Evolutionary conservation across 2,113 vertebrate genomes (phyloP).

Genomic region (Psilopsiagon aurifrons): DNA sequence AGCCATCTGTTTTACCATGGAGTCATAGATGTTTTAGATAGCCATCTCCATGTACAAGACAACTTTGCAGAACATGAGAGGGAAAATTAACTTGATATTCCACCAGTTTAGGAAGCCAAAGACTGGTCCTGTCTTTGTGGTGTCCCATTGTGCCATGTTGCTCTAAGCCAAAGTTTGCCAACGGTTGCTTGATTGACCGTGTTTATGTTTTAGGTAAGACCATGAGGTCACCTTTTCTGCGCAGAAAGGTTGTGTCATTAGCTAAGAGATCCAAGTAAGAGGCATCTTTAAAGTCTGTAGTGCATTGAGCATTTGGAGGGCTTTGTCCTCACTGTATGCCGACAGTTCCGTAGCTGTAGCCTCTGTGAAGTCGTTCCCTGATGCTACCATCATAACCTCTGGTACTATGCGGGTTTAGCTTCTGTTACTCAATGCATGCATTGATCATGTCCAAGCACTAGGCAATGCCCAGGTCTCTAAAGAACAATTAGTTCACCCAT

Average conservation of each 20-base stretch:
- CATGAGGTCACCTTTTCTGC: not conserved
- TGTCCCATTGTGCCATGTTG: not conserved
- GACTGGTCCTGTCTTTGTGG: not conserved
- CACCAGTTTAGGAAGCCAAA: not conserved
- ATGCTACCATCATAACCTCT: not conserved
- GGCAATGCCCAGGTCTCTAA: not conserved
- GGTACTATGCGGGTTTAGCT: not conserved
- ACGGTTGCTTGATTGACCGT: not conserved
- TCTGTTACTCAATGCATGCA: not conserved
- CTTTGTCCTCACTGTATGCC: not conserved
- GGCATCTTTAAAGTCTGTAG: not conserved
- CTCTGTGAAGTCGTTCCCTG: not conserved
- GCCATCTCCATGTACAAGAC: not conserved
- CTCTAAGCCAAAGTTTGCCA: not conserved
- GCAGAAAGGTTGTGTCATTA: not conserved
- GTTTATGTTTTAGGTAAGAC: not conserved
- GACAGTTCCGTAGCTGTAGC: not conserved
- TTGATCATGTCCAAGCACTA: not conserved
- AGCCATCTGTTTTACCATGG: not conserved
- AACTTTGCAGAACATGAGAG: not conserved
- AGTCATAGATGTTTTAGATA: not conserved
- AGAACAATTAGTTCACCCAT: not conserved
- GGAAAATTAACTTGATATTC: not conserved
- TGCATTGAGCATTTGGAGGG: not conserved
- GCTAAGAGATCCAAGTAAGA: not conserved